phyloP scores from a whole-genome alignment of 2,888 invertebrate genomes.

The Heliconius erato region DNA sequence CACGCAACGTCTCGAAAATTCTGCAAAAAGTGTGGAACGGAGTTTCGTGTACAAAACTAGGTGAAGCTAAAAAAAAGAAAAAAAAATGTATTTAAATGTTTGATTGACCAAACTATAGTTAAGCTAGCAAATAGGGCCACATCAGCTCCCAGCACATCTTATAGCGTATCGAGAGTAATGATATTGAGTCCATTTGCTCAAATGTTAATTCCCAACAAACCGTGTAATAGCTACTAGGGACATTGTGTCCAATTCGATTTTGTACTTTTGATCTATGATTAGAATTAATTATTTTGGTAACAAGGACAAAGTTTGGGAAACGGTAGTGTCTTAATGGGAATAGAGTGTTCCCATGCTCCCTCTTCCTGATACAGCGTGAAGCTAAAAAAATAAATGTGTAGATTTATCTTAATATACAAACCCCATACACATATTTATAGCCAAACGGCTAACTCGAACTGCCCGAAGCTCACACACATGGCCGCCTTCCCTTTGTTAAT shows the following conservation, averaged over 20 bases:
- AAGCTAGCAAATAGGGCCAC: neutral
- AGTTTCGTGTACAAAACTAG: too few species aligned
- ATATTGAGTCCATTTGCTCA: neutral
- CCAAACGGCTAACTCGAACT: constrained; percentile 16
- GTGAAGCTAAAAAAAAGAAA: too few species aligned
- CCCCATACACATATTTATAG: neutral
- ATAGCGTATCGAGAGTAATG: neutral
- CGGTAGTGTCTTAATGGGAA: too few species aligned
- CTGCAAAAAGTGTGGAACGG: too few species aligned
- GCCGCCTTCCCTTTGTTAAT: constrained; percentile 30
- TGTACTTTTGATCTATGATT: neutral
- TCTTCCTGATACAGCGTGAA: too few species aligned
- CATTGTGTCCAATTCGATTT: neutral
- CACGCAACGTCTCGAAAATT: too few species aligned
- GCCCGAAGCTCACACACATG: constrained; percentile 27
- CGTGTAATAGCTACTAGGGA: neutral
- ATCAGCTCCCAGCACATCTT: neutral
- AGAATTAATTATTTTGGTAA: too few species aligned
- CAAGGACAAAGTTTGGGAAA: too few species aligned
- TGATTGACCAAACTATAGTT: neutral
- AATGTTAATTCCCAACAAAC: neutral
- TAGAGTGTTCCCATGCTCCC: too few species aligned
- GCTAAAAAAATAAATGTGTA: neutral
- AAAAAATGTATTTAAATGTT: too few species aligned
- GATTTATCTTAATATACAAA: neutral